Percentiles rank a stretch among this genome's conserved stretches.
Evolutionary conservation across 2,113 vertebrate species (phyloP).

Genomic region (Manacus vitellinus): DNA sequence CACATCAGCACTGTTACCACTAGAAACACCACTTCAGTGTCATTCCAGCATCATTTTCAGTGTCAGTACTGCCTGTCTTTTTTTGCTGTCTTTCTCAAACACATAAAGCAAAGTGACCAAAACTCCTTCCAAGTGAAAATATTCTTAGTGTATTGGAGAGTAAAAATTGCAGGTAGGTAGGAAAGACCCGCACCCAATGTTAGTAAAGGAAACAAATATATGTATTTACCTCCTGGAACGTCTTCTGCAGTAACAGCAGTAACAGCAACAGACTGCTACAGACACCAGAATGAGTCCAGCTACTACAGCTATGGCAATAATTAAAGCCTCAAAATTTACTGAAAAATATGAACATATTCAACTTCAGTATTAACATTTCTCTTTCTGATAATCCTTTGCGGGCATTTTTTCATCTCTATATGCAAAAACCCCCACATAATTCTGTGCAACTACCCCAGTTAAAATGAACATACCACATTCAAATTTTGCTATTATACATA

Average conservation of each 20-base stretch:
- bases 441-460: neutral
- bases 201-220: neutral
- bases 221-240: constrained; percentile 64
- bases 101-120: neutral
- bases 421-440: neutral
- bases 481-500: neutral
- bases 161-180: neutral
- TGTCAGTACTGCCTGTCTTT: neutral
- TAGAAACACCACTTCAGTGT: neutral
- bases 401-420: neutral
- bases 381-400: neutral
- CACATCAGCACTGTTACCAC: neutral
- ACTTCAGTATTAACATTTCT: neutral
- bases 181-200: neutral
- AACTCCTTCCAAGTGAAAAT: neutral
- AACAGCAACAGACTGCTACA: constrained; percentile 80
- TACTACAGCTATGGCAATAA: constrained; percentile 82
- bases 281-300: constrained; percentile 75
- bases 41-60: neutral
- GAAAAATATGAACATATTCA: constrained; percentile 41
- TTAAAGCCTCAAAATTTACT: constrained; percentile 88
- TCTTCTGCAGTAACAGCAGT: constrained; percentile 80
- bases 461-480: neutral
- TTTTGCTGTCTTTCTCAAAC: neutral
- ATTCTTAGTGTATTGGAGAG: neutral